Evolutionary conservation across 2,113 vertebrate genomes (phyloP).

Genomic region (Anoplopoma fimbria): DNA sequence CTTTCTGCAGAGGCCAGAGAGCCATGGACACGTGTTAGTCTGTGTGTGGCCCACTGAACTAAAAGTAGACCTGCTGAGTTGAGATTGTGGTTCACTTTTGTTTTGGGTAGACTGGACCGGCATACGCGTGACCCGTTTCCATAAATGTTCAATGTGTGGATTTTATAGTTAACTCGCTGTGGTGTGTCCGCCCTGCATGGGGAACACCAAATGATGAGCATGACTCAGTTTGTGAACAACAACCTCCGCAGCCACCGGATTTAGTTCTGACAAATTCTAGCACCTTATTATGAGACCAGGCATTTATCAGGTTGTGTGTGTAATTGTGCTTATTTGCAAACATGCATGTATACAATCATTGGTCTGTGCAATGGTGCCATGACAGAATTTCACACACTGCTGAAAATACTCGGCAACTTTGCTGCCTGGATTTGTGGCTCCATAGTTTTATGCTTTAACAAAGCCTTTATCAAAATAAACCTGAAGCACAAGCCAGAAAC

Average conservation of each 20-base stretch:
- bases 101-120: constrained; percentile 29
- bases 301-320: constrained; percentile 44
- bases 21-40: constrained; percentile 52
- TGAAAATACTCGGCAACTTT: constrained; percentile 75
- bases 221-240: constrained; percentile 52
- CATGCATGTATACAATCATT: constrained; percentile 8
- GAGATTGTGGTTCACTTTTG: constrained; percentile 43
- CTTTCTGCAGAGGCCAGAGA: constrained; percentile 45
- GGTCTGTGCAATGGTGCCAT: constrained; percentile 12
- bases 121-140: constrained; percentile 32
- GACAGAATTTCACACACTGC: constrained; percentile 63
- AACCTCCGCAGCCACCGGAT: constrained; percentile 56
- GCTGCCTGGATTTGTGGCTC: constrained; percentile 49
- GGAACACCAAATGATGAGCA: constrained; percentile 25
- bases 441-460: constrained; percentile 44
- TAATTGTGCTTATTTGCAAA: constrained; percentile 47
- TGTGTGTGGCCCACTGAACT: constrained; percentile 74
- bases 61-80: constrained; percentile 65
- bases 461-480: constrained; percentile 69
- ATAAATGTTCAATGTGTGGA: constrained; percentile 31
- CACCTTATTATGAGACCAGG: constrained; percentile 72
- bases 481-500: constrained; percentile 38
- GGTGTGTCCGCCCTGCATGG: constrained; percentile 12
- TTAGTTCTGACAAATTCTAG: constrained; percentile 62
- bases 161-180: constrained; percentile 30